Evolutionary conservation across 2,888 invertebrate species (phyloP), one percentile per base, ranked within the genome.

Genomic region (Microchrysa polita): DNA sequence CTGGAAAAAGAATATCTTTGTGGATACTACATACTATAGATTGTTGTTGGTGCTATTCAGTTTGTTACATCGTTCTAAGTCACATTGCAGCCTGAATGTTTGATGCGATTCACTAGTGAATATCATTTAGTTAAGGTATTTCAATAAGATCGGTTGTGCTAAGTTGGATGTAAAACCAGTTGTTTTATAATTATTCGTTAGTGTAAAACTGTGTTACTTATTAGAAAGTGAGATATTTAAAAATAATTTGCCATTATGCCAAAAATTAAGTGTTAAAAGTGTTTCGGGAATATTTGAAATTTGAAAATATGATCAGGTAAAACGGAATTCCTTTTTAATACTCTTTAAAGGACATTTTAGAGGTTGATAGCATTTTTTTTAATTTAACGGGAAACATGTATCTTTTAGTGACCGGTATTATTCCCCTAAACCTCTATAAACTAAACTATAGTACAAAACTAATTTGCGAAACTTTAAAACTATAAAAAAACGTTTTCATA

Each of bases 1-100:
- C 48, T 48, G 48, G 48, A n/a, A 48, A 48, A 48, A 5, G 48
- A 48, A 48, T 48, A 48, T 48, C 48, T 48, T 34, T 34, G 27
- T 34, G 7, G 7, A 34, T 34, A 7, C n/a, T 34, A 34, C 27
- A 34, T 7, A 34, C 2, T 7, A 34, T 34, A 34, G 27, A 48
- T n/a, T 48, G 48, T n/a, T n/a, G 16, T 48, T n/a, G 48, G 12
- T 7, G 12, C 48, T 48, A 2, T 48, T 48, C 2, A 48, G 12
- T n/a, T n/a, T n/a, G n/a, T n/a, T n/a, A n/a, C n/a, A n/a, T n/a
- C n/a, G 48, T 2, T 12, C 12, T 12, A 12, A 42, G 42, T 12
- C 42, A 42, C 42, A 42, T 42, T 9, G 42, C 12, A 48, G 48
- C 16, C 48, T 48, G 16, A n/a, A n/a, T 48, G 48, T 48, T 12